A percentile compares a stretch with the other conserved stretches of the same genome.
phyloP scores from a whole-genome alignment of 2,888 invertebrate species.

The Sicus ferrugineus region DNA sequence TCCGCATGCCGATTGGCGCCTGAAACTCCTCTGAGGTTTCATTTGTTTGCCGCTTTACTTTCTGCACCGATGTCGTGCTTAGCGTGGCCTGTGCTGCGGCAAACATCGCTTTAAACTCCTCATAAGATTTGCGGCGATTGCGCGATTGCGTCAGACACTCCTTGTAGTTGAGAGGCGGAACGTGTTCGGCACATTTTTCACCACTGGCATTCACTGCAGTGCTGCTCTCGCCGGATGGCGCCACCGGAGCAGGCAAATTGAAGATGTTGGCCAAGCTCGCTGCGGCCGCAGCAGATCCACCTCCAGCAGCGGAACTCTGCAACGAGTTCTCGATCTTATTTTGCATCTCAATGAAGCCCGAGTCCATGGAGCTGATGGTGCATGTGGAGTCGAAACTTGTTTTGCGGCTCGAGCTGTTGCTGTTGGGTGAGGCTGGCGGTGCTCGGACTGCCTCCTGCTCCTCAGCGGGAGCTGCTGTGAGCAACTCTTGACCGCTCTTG shows the following conservation, averaged over 20 bases:
- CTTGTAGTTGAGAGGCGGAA: slow-evolving; percentile 60
- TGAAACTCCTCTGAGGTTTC: slow-evolving; percentile 31
- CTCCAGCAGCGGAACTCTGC: slow-evolving; percentile 39
- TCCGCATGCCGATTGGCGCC: slow-evolving; percentile 6
- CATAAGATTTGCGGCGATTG: slow-evolving; percentile 64
- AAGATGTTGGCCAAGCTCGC: slow-evolving; percentile 44
- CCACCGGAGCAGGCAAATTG: slow-evolving; percentile 4
- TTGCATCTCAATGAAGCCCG: slow-evolving; percentile 65
- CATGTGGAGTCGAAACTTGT: slow-evolving; percentile 65
- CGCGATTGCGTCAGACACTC: slow-evolving; percentile 64
- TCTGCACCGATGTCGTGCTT: slow-evolving; percentile 7
- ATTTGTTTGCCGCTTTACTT: background rate
- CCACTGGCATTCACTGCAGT: background rate
- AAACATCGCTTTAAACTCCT: slow-evolving; percentile 64
- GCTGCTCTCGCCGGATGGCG: background rate
- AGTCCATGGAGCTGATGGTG: slow-evolving; percentile 65
- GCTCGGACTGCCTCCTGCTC: slow-evolving; percentile 34
- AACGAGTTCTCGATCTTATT: slow-evolving; percentile 56
- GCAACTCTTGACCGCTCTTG: slow-evolving; percentile 23
- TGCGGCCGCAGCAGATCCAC: slow-evolving; percentile 33
- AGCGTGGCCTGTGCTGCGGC: slow-evolving; percentile 38
- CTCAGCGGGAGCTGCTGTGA: background rate
- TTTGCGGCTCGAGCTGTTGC: slow-evolving; percentile 62
- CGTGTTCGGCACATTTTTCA: slow-evolving; percentile 51
- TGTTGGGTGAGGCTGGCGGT: slow-evolving; percentile 51